Base-by-base conservation (phyloP, 2,888 invertebrate species). In the Acanthococcus lagerstroemiae region DNA sequence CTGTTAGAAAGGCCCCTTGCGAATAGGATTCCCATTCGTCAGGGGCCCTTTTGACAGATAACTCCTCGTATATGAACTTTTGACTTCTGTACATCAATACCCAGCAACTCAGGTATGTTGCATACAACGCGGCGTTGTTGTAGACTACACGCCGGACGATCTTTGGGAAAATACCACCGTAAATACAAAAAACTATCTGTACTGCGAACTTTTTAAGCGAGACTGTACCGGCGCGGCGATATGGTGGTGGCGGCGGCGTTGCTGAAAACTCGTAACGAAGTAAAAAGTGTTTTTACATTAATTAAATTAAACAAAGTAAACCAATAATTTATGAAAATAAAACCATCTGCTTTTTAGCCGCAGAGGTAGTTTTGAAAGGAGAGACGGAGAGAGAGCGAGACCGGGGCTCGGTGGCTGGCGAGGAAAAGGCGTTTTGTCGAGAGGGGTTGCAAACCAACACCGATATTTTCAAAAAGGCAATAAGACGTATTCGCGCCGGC, bases 251-350 rank as follows among this genome's bases (percentile, higher is more conserved):
- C n/a, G n/a, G n/a, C n/a, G n/a, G n/a, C n/a, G 37, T 37, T 37
- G 37, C 37, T 37, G n/a, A n/a, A 37, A 58, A 48, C 46, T 58
- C 37, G 54, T 37, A 52, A 52, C 52, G 50, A 52, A 63, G 63
- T 63, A 63, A 63, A 63, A 63, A 63, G 63, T 63, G 63, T 63
- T 63, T 63, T 63, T 63, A 63, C 63, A 63, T 63, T 63, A 63
- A 63, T 63, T 63, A 63, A 63, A 63, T 63, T 63, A 63, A 63
- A 63, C 63, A 63, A 63, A 63, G 63, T 63, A 63, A 63, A 63
- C 63, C 63, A 63, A 63, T 63, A 63, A 63, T 63, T 63, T 63
- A 63, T 63, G 63, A 63, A 63, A 63, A 63, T 63, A 63, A 63
- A 63, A 63, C 63, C 63, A 63, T 63, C 63, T 63, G 63, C 63